Evolutionary conservation across 2,888 invertebrate genomes (phyloP).

Genomic region (Lymantria monacha): DNA sequence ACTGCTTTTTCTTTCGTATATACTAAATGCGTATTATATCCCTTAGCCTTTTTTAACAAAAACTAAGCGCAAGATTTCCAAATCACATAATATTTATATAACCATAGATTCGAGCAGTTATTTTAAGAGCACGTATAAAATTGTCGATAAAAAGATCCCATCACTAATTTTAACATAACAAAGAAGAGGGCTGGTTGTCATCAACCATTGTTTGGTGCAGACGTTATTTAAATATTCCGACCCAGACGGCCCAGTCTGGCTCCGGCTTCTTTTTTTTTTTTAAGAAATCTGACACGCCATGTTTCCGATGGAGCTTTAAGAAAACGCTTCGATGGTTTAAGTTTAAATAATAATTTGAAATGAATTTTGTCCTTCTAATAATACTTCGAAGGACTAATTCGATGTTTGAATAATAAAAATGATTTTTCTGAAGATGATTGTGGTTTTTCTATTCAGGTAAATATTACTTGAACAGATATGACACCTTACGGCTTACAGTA

Average conservation of each 20-base stretch:
- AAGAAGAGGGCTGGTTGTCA: constrained; percentile 63
- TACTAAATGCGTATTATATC: no score
- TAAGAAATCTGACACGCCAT: constrained; percentile 50
- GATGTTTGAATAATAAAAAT: no score
- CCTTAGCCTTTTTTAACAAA: no score
- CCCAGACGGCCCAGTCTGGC: constrained; percentile 49
- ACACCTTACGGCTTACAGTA: no score
- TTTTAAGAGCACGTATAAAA: constrained; percentile 7
- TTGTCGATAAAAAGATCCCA: constrained; percentile 30
- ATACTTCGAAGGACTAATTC: not conserved
- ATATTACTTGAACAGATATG: no score
- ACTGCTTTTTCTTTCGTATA: no score
- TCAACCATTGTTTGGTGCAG: constrained; percentile 69
- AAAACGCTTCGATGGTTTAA: not conserved
- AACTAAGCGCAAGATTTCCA: no score
- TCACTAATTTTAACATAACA: constrained; percentile 70
- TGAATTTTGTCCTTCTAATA: not conserved
- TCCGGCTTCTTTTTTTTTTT: constrained; percentile 45
- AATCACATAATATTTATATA: no score
- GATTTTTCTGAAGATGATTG: no score
- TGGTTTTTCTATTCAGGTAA: no score
- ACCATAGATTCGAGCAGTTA: no score
- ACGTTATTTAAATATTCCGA: constrained; percentile 74
- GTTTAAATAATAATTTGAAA: not conserved
- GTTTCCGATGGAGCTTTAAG: constrained; percentile 21